Percentiles rank a stretch among this genome's conserved stretches.
These are phyloP conservation scores for Echinops telfairi DNA, from an alignment of 2,113 vertebrate genomes.

Conservation along the genomic window DNA sequence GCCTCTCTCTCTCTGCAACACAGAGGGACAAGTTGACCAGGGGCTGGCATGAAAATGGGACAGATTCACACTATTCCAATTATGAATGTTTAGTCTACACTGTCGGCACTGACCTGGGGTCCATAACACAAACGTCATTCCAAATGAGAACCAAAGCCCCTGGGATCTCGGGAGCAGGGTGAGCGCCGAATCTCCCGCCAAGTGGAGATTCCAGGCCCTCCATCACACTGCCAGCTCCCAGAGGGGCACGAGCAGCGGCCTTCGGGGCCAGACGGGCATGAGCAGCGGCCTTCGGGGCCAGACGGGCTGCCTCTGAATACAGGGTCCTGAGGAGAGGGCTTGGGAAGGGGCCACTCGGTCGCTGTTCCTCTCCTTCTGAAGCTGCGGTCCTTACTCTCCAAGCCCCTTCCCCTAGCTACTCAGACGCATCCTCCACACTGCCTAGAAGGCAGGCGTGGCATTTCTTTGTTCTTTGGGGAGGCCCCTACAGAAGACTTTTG, in stretches of 20 bases:
- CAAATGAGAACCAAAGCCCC: background rate
- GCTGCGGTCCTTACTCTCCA: background rate
- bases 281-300: background rate
- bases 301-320: background rate
- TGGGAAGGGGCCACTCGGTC: background rate
- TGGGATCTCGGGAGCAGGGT: background rate
- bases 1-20: background rate
- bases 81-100: conserved; percentile 45
- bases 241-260: accelerated
- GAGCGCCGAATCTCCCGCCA: background rate
- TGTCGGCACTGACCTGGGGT: background rate
- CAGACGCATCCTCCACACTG: background rate
- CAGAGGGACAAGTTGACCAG: background rate
- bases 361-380: background rate
- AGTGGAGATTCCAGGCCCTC: background rate
- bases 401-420: background rate
- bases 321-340: background rate
- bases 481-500: background rate
- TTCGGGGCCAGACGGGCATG: background rate
- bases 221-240: background rate
- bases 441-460: background rate
- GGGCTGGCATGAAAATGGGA: conserved; percentile 16
- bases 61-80: conserved; percentile 19
- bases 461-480: background rate
- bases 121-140: background rate